phyloP scores from a whole-genome alignment of 2,797 vertebrate genomes.

The Eupleurogrammus muticus region DNA sequence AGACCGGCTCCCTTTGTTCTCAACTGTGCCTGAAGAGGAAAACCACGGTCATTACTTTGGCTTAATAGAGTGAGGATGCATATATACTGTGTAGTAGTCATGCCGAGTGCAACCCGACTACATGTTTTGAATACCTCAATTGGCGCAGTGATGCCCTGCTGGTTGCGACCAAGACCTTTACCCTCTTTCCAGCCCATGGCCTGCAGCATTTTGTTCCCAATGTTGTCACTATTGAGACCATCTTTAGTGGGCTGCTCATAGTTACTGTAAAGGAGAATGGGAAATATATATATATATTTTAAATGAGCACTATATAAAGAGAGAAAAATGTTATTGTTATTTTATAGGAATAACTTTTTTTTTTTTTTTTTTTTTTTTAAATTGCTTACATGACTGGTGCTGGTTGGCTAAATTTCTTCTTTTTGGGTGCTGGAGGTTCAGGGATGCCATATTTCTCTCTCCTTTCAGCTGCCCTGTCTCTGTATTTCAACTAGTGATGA shows the following conservation, averaged over 20 bases:
- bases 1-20: slow-evolving; percentile 95
- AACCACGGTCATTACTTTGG: not conserved
- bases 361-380: too few species aligned
- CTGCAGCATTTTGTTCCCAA: slow-evolving; percentile 99
- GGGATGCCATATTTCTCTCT: slow-evolving; percentile 98
- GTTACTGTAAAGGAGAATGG: slow-evolving; percentile 83
- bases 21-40: slow-evolving; percentile 89
- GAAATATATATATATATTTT: not conserved
- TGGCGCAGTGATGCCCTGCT: slow-evolving; percentile 97
- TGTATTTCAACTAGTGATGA: slow-evolving; percentile 91
- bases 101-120: not conserved
- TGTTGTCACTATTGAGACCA: slow-evolving; percentile 97
- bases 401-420: slow-evolving; percentile 94
- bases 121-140: slow-evolving; percentile 88
- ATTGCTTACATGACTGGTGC: slow-evolving; percentile 91
- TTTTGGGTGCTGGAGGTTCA: slow-evolving; percentile 95
- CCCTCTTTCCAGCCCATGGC: slow-evolving; percentile 99
- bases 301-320: not conserved
- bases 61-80: not conserved
- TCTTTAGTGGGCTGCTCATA: slow-evolving; percentile 99
- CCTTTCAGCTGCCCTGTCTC: slow-evolving; percentile 96
- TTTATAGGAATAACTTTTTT: too few species aligned
- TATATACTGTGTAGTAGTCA: not conserved
- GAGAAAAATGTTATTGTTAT: not conserved
- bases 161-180: slow-evolving; percentile 95